Conservation (phyloP, 2,113 vertebrate genomes). For the Chloebia gouldiae region DNA sequence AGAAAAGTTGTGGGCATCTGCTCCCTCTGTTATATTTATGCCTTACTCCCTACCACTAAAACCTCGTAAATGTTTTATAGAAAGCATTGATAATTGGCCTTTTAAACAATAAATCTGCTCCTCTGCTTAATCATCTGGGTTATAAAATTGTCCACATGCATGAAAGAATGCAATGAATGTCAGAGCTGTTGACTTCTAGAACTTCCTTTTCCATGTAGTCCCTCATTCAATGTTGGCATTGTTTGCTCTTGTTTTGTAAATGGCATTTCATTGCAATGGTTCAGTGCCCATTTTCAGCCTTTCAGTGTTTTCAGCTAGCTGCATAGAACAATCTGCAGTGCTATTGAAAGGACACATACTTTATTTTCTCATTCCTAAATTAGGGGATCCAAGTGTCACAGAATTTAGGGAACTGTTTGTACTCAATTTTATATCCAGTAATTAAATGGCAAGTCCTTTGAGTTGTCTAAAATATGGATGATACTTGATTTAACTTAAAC, state of each 20-base stretch:
- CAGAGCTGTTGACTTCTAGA: conserved; percentile 45
- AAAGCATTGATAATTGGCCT: not conserved
- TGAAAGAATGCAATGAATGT: conserved; percentile 51
- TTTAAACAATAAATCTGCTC: not conserved
- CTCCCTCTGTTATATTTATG: not conserved
- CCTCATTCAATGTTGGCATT: conserved; percentile 42
- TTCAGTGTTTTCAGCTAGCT: conserved; percentile 18
- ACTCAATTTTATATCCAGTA: not conserved
- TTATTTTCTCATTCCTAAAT: not conserved
- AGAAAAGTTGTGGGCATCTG: not conserved
- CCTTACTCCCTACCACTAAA: not conserved
- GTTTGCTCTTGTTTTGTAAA: conserved; percentile 45
- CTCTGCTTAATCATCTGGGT: not conserved
- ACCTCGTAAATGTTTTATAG: not conserved
- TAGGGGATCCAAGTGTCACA: not conserved
- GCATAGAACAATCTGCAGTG: not conserved
- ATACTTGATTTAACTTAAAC: not conserved
- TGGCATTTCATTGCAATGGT: conserved; percentile 20
- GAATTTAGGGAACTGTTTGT: not conserved
- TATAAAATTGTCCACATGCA: conserved; percentile 14
- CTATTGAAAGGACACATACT: not conserved
- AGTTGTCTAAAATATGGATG: not conserved
- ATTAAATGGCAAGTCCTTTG: not conserved
- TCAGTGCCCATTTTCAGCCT: conserved; percentile 26
- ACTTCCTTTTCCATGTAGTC: conserved; percentile 18